Conservation (phyloP, 2,113 vertebrate genomes). For the Podarcis cretensis region DNA sequence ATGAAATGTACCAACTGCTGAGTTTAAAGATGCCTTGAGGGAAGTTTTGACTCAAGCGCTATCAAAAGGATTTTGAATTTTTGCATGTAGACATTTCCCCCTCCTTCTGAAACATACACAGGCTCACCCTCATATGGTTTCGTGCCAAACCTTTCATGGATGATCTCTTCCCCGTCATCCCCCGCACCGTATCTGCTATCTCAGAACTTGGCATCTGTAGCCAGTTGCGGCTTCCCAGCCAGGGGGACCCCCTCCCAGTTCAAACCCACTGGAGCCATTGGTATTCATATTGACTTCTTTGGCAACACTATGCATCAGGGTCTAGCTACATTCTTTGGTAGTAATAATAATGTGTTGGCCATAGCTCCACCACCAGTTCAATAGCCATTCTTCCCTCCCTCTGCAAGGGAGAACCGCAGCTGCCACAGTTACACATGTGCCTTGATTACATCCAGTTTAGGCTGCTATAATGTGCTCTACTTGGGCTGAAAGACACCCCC, state of each 20-base stretch:
- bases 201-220: conserved; percentile 9
- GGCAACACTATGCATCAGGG: not conserved
- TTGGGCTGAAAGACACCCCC: not conserved
- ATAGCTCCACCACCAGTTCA: not conserved
- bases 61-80: conserved; percentile 29
- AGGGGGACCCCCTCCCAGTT: not conserved
- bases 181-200: not conserved
- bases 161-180: not conserved
- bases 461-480: not conserved
- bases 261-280: not conserved
- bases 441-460: not conserved
- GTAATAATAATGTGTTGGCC: not conserved
- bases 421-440: not conserved
- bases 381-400: not conserved
- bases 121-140: conserved; percentile 9
- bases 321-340: not conserved
- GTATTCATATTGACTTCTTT: not conserved
- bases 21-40: not conserved
- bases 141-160: conserved; percentile 3
- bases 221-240: conserved; percentile 10
- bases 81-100: not conserved
- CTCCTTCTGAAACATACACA: not conserved
- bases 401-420: not conserved
- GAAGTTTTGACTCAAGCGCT: conserved; percentile 1
- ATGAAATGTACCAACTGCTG: conserved; percentile 11